A percentile compares a stretch with the other conserved stretches of the same genome.
Evolutionary conservation across 2,888 invertebrate species (phyloP).

Genomic region (Rhorus exstirpatorius): DNA sequence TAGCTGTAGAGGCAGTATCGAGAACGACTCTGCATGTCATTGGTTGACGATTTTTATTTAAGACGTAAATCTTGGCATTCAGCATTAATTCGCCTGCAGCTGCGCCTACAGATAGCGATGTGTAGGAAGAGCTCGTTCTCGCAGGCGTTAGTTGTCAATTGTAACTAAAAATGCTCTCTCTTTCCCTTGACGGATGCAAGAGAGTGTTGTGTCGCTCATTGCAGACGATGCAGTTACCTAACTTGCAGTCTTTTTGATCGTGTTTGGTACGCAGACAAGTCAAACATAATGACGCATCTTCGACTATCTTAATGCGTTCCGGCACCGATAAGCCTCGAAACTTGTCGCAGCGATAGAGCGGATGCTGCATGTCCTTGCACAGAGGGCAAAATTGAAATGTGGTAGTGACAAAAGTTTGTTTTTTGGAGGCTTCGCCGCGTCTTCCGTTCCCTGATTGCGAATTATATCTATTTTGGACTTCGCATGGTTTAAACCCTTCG

Average conservation of each 20-base stretch:
- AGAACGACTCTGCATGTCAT: background rate
- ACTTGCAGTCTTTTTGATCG: slow-evolving; percentile 5
- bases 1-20: background rate
- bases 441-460: background rate
- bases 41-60: background rate
- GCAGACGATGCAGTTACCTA: background rate
- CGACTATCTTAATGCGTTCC: background rate
- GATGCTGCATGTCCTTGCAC: background rate
- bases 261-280: slow-evolving; percentile 9
- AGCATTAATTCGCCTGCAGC: background rate
- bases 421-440: background rate
- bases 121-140: background rate
- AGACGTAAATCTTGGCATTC: background rate
- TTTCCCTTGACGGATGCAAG: background rate
- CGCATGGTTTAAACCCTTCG: background rate
- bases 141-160: background rate
- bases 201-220: slow-evolving; percentile 3
- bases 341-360: background rate
- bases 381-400: background rate
- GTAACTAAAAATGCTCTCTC: background rate
- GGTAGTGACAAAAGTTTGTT: background rate
- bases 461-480: background rate
- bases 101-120: background rate
- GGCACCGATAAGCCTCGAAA: background rate
- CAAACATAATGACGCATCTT: background rate